Evolutionary conservation across 2,888 invertebrate species (phyloP), one percentile per base, ranked within the genome.

Genomic region (Eilema caniola): DNA sequence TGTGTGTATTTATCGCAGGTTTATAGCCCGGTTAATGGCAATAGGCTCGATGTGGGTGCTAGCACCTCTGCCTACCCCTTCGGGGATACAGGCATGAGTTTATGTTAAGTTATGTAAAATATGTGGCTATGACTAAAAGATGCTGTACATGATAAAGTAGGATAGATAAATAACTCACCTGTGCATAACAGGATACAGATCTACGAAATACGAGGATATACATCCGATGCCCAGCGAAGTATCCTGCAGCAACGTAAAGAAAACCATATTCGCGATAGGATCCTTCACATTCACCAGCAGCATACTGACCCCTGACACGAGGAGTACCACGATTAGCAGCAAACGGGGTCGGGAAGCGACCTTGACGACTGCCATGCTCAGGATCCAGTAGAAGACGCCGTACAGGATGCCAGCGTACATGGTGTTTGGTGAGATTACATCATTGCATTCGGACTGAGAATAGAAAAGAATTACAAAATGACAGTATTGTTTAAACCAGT

Each of bases 331-430:
- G 81, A 96, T 83, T 25, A 96, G 84, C 4, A 96, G 85, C 75
- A 92, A 88, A 66, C 95, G 95, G 31, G 96, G 95, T 92, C 67
- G 96, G 81, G 82, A 92, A 87, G 80, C 96, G 90, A 82, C 95
- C 93, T 73, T 85, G 3, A 88, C 77, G 1, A 86, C 76, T 0
- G 93, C 66, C 2, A 96, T 77, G 79, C 96, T 97, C 16, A 96
- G 91, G 0, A 95, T 16, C 0, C 96, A 90, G 73, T 96, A 96
- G 62, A 95, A 93, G 0, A 93, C 83, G 0, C 97, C 97, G 77
- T 96, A 96, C 1, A 94, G 85, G 20, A 97, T 91, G 7, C 97
- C 96, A 61, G 96, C 96, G 77, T 95, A 90, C 60, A 97, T 96
- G 0, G 96, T 96, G 65, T 90, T 90, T 0, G 89, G 79, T 47